A percentile compares a stretch with the other conserved stretches of the same genome.
Conservation (phyloP, 2,888 invertebrate species). For the Nomada fabriciana region DNA sequence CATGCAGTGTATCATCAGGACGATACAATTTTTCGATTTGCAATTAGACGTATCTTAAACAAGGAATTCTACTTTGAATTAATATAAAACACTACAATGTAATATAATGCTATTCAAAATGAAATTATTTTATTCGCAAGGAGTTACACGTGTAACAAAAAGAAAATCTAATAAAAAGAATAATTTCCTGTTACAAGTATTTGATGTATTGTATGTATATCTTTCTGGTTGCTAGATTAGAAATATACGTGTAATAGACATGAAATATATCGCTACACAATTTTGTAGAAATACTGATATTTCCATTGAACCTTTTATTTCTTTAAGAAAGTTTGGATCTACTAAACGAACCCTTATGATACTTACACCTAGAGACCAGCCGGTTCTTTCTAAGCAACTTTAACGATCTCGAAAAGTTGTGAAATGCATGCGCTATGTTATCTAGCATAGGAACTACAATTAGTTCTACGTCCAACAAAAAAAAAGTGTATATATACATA, state of each 20-base stretch:
- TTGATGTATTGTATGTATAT: conserved; percentile 18
- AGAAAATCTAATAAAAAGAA: conserved; percentile 32
- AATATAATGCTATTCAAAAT: conserved; percentile 45
- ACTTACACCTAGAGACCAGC: conserved; percentile 8
- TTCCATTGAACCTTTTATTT: conserved; percentile 8
- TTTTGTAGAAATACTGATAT: not conserved
- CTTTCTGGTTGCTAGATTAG: conserved; percentile 16
- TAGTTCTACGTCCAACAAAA: conserved; percentile 20
- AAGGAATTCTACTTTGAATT: conserved; percentile 18
- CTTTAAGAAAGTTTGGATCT: conserved; percentile 6
- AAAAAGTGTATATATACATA: not conserved
- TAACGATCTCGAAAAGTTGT: not conserved
- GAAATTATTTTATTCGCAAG: conserved; percentile 27
- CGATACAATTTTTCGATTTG: conserved; percentile 37
- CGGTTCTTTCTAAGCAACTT: conserved; percentile 15
- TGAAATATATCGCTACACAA: conserved; percentile 10
- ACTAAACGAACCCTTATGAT: conserved; percentile 13
- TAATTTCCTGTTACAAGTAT: conserved; percentile 33
- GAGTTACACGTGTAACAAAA: conserved; percentile 27
- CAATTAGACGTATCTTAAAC: conserved; percentile 14
- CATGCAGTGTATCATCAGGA: conserved; percentile 36
- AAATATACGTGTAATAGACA: conserved; percentile 1
- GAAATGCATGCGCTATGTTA: conserved; percentile 5
- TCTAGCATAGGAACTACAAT: conserved; percentile 45
- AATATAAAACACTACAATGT: conserved; percentile 23